Evolutionary conservation across 1,140 invertebrate genomes (phyloP).

Genomic region (Apis florea): DNA sequence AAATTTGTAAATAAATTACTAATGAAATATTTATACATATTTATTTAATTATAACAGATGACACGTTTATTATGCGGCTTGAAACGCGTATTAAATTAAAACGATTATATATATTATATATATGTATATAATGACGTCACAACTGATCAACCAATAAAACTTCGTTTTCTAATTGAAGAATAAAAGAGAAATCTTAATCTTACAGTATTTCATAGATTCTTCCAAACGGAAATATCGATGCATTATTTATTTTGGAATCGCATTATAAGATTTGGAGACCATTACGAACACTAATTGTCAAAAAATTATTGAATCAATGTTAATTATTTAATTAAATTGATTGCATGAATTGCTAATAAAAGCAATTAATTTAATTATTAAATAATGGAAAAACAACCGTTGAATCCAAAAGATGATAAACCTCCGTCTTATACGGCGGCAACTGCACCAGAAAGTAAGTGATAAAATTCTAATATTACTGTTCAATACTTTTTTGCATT

Average conservation of each 20-base stretch:
- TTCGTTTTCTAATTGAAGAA: neutral
- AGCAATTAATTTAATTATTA: neutral
- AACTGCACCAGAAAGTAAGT: conserved; percentile 56
- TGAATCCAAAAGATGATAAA: conserved; percentile 59
- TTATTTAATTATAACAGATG: neutral
- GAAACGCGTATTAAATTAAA: conserved; percentile 1
- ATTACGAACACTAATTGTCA: conserved; percentile 12
- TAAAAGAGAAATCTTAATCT: neutral
- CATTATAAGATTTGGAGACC: neutral
- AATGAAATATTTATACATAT: neutral
- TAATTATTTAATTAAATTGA: conserved; percentile 25
- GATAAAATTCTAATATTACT: neutral
- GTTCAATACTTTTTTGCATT: neutral
- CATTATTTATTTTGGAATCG: conserved; percentile 24
- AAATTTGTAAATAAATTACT: neutral
- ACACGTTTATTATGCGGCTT: neutral
- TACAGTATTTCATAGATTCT: neutral
- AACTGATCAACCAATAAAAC: neutral
- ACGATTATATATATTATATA: neutral
- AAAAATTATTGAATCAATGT: conserved; percentile 3
- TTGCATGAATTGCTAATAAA: neutral
- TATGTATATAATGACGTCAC: neutral
- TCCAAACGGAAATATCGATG: neutral
- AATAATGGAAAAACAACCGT: conserved; percentile 63
- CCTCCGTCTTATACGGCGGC: conserved; percentile 63